Percentiles rank a stretch among this genome's conserved stretches.
These are phyloP conservation scores for Galaxea fascicularis DNA, from an alignment of 92 coral and sea anemone genomes.

Conservation along the genomic window DNA sequence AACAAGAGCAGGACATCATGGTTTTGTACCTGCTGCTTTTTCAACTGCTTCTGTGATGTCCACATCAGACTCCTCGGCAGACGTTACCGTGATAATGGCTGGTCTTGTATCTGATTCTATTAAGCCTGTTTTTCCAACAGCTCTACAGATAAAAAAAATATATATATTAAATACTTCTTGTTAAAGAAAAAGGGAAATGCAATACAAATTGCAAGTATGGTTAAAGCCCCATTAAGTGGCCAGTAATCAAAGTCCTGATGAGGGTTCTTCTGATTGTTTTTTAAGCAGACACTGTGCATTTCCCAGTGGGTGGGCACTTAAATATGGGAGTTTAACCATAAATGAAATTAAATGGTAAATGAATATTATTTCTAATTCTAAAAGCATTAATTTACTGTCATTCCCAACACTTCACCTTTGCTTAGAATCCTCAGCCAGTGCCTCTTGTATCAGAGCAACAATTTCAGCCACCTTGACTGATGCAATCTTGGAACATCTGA, in stretches of 20 bases:
- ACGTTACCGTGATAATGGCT: constrained; percentile 73
- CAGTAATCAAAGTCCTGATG: too few relatives aligned
- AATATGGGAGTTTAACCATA: too few relatives aligned
- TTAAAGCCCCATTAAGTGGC: too few relatives aligned
- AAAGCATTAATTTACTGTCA: not conserved
- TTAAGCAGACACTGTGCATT: too few relatives aligned
- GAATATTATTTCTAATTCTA: too few relatives aligned
- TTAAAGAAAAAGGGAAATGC: too few relatives aligned
- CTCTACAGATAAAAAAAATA: constrained; percentile 43
- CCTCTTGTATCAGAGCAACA: constrained; percentile 83
- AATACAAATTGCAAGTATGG: not conserved
- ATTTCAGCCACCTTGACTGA: constrained; percentile 95
- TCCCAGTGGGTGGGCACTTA: too few relatives aligned
- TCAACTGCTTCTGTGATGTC: constrained; percentile 84
- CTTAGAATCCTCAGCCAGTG: constrained; percentile 81
- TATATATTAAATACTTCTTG: not conserved
- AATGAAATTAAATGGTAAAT: too few relatives aligned
- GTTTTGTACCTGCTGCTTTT: constrained; percentile 63
- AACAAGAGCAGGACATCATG: too few relatives aligned
- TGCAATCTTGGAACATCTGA: constrained; percentile 96
- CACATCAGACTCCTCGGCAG: constrained; percentile 80
- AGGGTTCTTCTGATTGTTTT: too few relatives aligned
- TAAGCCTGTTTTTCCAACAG: constrained; percentile 80
- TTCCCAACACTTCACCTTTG: constrained; percentile 61
- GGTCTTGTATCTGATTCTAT: constrained; percentile 73